Evolutionary conservation across 2,888 invertebrate genomes (phyloP).

Genomic region (Dicranocentrus wangi): DNA sequence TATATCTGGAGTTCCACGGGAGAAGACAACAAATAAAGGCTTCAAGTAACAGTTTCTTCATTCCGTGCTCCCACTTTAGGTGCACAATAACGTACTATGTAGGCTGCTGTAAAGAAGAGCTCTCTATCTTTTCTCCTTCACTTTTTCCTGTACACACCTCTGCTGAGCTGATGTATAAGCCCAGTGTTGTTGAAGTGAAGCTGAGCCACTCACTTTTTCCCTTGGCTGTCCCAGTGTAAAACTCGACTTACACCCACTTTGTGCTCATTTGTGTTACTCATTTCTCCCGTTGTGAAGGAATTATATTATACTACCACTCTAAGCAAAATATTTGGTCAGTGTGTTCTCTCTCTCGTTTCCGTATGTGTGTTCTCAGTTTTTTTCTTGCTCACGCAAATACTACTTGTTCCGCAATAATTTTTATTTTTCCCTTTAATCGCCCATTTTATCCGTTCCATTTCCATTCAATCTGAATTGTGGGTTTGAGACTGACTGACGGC

Average conservation of each 20-base stretch:
- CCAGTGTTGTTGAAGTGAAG: background rate
- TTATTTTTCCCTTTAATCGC: background rate
- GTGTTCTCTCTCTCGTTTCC: background rate
- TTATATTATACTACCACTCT: too few relatives aligned
- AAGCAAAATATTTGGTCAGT: too few relatives aligned
- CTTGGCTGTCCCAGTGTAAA: background rate
- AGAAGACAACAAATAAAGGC: too few relatives aligned
- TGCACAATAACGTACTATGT: too few relatives aligned
- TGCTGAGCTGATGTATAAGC: too few relatives aligned
- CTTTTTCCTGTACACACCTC: constrained; percentile 9
- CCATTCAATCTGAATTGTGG: too few relatives aligned
- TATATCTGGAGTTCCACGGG: too few relatives aligned
- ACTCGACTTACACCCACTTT: background rate
- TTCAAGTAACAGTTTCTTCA: constrained; percentile 7
- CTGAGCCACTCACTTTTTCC: background rate
- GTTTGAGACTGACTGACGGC: too few relatives aligned
- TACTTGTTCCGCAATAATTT: background rate
- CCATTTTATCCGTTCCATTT: too few relatives aligned
- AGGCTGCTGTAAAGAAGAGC: too few relatives aligned
- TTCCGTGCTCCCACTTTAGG: background rate
- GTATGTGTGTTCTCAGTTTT: background rate
- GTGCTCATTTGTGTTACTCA: too few relatives aligned
- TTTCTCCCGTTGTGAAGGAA: too few relatives aligned
- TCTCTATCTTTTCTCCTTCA: background rate
- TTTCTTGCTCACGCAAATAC: background rate